These are phyloP conservation scores for Nymphicus hollandicus DNA, from an alignment of 2,113 vertebrate species.

Conservation along the genomic window DNA sequence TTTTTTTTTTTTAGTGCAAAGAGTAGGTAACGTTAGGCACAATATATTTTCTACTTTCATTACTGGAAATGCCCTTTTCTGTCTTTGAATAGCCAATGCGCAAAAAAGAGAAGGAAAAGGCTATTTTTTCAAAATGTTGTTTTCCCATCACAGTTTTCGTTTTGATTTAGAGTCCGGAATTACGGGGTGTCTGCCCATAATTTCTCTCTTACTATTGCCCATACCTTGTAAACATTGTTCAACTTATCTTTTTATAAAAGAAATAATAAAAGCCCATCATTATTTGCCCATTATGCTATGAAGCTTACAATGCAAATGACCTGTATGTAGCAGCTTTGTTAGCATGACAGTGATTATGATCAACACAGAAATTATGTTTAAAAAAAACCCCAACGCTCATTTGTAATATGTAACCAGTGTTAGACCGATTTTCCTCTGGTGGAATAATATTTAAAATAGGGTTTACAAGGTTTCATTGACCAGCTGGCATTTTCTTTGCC, in stretches of 20 bases:
- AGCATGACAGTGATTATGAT: neutral
- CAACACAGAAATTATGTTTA: neutral
- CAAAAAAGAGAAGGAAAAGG: neutral
- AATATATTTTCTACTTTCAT: neutral
- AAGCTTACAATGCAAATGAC: neutral
- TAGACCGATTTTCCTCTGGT: conserved; percentile 1
- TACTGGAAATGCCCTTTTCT: neutral
- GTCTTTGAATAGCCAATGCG: neutral
- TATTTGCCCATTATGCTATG: neutral
- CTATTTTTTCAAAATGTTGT: neutral
- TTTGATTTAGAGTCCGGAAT: neutral
- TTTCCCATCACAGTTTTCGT: neutral
- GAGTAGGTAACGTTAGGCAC: neutral
- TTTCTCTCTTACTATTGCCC: neutral
- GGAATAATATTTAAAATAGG: conserved; percentile 3
- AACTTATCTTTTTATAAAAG: neutral
- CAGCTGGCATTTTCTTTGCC: conserved; percentile 5
- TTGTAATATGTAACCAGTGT: neutral
- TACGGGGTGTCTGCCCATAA: neutral
- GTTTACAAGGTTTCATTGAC: neutral
- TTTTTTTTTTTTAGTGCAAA: neutral
- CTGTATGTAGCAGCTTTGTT: neutral
- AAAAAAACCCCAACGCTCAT: neutral
- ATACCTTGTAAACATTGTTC: neutral
- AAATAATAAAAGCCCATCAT: neutral